A percentile compares a stretch with the other conserved stretches of the same genome.
Conservation (phyloP, 2,888 invertebrate genomes). For the Leistus spinibarbis region DNA sequence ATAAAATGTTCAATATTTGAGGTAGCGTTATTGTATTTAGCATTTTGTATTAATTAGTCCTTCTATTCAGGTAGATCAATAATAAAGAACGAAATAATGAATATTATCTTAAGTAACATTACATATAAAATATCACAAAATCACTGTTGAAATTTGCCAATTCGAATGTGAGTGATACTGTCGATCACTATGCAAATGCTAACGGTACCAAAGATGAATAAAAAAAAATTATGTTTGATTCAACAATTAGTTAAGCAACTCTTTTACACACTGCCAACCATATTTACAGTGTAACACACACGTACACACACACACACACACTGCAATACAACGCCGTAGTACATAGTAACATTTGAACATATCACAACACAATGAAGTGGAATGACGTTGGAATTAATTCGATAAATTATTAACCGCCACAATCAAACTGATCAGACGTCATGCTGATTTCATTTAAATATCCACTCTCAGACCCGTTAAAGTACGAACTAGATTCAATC, state of each 20-base stretch:
- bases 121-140: too few relatives aligned
- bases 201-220: slow-evolving; percentile 13
- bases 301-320: not conserved
- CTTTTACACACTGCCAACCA: slow-evolving; percentile 19
- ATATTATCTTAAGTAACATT: too few relatives aligned
- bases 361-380: slow-evolving; percentile 12
- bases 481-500: slow-evolving; percentile 24
- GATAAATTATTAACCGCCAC: slow-evolving; percentile 36
- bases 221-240: slow-evolving; percentile 21
- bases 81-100: too few relatives aligned
- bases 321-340: not conserved
- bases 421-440: slow-evolving; percentile 35
- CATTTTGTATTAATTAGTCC: not conserved
- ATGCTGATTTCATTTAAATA: slow-evolving; percentile 37
- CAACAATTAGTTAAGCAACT: slow-evolving; percentile 27
- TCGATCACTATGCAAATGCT: not conserved
- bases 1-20: not conserved
- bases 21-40: not conserved
- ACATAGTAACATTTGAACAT: not conserved
- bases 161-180: not conserved
- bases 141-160: too few relatives aligned
- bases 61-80: not conserved
- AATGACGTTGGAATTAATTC: slow-evolving; percentile 37
- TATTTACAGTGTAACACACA: not conserved
- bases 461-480: slow-evolving; percentile 7